A percentile compares a stretch with the other conserved stretches of the same genome.
phyloP scores from a whole-genome alignment of 30 jellyfish, hydroid and myxozoan species.

The Mastigias papua region DNA sequence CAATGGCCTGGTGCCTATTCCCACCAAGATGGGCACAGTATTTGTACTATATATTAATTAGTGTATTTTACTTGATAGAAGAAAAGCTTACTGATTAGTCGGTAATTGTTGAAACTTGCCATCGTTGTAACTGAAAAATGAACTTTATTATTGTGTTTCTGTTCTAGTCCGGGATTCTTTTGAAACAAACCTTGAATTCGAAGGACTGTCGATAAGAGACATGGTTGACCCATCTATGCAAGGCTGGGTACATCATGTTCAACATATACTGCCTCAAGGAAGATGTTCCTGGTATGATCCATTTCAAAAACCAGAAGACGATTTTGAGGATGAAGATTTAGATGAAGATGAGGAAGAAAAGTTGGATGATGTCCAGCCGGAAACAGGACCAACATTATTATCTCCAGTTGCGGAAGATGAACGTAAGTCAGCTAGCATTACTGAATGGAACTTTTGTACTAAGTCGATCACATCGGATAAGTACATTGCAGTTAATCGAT shows the following conservation, averaged over 20 bases:
- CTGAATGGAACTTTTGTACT: background rate
- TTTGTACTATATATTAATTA: too few relatives aligned
- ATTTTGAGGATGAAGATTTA: slow-evolving; percentile 93
- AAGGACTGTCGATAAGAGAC: slow-evolving; percentile 89
- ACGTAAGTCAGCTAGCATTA: slow-evolving; percentile 20
- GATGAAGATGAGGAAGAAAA: slow-evolving; percentile 89
- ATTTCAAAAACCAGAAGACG: slow-evolving; percentile 92
- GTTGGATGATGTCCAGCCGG: slow-evolving; percentile 72
- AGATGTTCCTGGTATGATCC: slow-evolving; percentile 97
- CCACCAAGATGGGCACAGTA: too few relatives aligned
- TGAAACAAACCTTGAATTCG: slow-evolving; percentile 86
- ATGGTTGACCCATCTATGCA: slow-evolving; percentile 88
- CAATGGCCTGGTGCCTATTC: too few relatives aligned
- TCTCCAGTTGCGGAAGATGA: slow-evolving; percentile 85
- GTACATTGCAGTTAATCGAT: too few relatives aligned
- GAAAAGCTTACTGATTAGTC: too few relatives aligned
- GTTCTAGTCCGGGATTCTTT: slow-evolving; percentile 78
- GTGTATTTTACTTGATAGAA: too few relatives aligned
- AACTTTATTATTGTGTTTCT: background rate
- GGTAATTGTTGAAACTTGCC: too few relatives aligned
- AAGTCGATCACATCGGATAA: too few relatives aligned
- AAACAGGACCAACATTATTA: slow-evolving; percentile 89
- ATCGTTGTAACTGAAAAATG: too few relatives aligned
- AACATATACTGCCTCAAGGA: slow-evolving; percentile 95
- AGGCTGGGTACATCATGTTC: slow-evolving; percentile 96